A percentile compares a stretch with the other conserved stretches of the same genome.
phyloP scores from a whole-genome alignment of 2,113 vertebrate species.

The Strix uralensis region DNA sequence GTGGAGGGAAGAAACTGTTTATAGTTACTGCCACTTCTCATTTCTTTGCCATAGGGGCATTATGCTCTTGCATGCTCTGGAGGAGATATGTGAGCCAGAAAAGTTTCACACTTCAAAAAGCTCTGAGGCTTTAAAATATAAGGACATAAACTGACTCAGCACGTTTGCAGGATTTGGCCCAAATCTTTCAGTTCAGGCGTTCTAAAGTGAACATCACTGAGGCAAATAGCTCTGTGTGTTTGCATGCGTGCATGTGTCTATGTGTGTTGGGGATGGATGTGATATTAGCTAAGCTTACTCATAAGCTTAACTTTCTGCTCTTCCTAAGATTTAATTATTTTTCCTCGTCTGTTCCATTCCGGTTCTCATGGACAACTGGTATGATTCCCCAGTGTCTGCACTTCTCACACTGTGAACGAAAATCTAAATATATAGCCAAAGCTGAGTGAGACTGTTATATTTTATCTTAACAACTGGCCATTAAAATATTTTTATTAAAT shows the following conservation, averaged over 20 bases:
- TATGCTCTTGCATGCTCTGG: not conserved
- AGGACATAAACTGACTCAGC: not conserved
- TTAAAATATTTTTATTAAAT: not conserved
- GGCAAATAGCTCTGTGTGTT: not conserved
- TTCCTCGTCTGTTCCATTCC: not conserved
- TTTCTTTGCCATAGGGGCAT: not conserved
- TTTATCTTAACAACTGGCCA: not conserved
- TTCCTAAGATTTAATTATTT: not conserved
- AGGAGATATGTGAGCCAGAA: not conserved
- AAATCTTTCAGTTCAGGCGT: not conserved
- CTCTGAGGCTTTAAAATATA: not conserved
- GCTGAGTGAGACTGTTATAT: not conserved
- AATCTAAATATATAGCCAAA: not conserved
- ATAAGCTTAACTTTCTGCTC: not conserved
- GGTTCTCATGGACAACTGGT: not conserved
- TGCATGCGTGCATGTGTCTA: not conserved
- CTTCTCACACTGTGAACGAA: not conserved
- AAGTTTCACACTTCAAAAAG: not conserved
- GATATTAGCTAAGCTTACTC: not conserved
- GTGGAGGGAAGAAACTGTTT: not conserved
- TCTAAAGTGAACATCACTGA: not conserved
- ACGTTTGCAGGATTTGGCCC: not conserved
- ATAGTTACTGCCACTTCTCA: not conserved
- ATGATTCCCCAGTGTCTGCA: not conserved
- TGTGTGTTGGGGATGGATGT: not conserved